Evolutionary conservation across 2,113 vertebrate genomes (phyloP).

Genomic region (Callithrix jacchus): DNA sequence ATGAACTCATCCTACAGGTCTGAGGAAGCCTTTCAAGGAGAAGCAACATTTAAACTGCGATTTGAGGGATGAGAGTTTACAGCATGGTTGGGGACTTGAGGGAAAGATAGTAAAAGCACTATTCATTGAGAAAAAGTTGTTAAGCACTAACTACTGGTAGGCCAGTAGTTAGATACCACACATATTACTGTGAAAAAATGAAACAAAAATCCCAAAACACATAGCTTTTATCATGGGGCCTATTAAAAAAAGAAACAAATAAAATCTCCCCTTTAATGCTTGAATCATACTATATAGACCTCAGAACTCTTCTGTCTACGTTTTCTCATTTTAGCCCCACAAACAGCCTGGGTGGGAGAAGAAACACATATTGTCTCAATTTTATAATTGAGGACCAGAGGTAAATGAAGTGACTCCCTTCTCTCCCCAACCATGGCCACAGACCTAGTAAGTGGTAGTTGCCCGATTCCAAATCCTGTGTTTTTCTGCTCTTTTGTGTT

Average conservation of each 20-base stretch:
- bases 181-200: background rate
- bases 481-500: background rate
- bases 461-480: background rate
- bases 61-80: background rate
- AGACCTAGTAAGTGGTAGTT: background rate
- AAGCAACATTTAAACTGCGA: background rate
- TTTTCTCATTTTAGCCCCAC: background rate
- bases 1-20: background rate
- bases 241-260: background rate
- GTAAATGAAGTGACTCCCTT: background rate
- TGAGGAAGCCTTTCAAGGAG: constrained; percentile 1
- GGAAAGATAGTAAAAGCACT: background rate
- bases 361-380: background rate
- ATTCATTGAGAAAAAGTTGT: background rate
- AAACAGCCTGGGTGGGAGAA: background rate
- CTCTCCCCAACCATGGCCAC: background rate
- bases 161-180: background rate
- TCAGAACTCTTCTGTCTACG: background rate
- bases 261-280: background rate
- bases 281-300: background rate
- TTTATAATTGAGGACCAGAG: background rate
- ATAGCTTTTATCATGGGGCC: background rate
- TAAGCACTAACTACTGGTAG: background rate
- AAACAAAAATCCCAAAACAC: background rate
- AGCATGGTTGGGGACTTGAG: background rate